These are phyloP conservation scores for Pseudachorutes palmiensis DNA, from an alignment of 1,140 invertebrate species.

Conservation along the genomic window DNA sequence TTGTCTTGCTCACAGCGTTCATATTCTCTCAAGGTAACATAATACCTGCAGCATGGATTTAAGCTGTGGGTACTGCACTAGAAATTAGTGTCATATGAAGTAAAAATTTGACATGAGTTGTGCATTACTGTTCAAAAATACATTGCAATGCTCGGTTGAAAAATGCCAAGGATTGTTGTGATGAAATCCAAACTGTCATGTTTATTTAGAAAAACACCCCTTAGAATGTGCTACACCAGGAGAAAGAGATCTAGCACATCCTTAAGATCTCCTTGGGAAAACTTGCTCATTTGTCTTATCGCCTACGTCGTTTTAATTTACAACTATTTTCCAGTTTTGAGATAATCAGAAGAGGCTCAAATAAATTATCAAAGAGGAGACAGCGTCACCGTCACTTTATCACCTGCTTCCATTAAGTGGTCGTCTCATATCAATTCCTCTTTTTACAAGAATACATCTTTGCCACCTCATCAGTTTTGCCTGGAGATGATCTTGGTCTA, in stretches of 20 bases:
- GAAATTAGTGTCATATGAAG: constrained; percentile 11
- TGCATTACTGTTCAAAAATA: background rate
- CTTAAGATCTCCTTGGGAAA: background rate
- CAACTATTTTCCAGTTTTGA: constrained; percentile 5
- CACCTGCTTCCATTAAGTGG: background rate
- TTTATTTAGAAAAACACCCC: background rate
- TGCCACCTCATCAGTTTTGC: too few species aligned
- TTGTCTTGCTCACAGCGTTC: constrained; percentile 4
- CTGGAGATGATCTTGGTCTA: too few species aligned
- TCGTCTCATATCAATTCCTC: background rate
- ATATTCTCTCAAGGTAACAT: background rate
- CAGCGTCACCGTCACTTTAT: background rate
- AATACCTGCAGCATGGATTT: background rate
- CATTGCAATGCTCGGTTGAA: too few species aligned
- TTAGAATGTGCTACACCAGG: background rate
- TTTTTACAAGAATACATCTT: too few species aligned
- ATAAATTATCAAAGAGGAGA: background rate
- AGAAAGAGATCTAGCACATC: background rate
- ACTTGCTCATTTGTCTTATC: constrained; percentile 11
- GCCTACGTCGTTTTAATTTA: constrained; percentile 11
- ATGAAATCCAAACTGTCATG: constrained; percentile 2
- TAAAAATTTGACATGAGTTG: constrained; percentile 9
- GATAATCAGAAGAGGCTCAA: background rate
- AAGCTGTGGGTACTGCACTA: too few species aligned
- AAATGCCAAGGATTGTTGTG: background rate